Evolutionary conservation across 1,140 invertebrate species (phyloP), one percentile per base, ranked within the genome.

Genomic region (Panagrolaimus sp.): DNA sequence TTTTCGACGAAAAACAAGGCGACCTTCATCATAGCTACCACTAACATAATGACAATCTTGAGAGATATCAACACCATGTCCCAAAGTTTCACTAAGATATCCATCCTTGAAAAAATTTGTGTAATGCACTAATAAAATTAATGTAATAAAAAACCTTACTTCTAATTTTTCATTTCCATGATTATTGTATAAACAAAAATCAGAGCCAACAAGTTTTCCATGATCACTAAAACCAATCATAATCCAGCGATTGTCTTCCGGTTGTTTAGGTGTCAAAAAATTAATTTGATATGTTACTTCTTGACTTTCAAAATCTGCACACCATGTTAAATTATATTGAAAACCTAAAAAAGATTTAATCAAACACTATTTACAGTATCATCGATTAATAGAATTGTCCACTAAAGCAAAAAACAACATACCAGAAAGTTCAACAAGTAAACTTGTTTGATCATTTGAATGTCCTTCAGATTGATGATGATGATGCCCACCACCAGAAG

Each of bases 141-240:
- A n/a, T n/a, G n/a, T n/a, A n/a, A n/a, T n/a, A n/a, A n/a, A n/a
- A 38, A 38, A 38, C 2, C 32, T 4, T 38, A 38, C 32, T 4
- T 4, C 32, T 4, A 38, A 7, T 7, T 38, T 38, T 7, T 38
- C 7, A 38, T 38, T 7, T 47, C 43, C 68, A 43, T 17, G 9
- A 15, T 47, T 17, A 32, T 63, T 38, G 45, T 47, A 86, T 12
- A 96, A 83, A 76, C 92, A 94, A 70, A 92, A 89, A 86, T 96
- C 94, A 1, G 91, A 90, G 47, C 89, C 88, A 38, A 86, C 87
- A 0, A 88, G 68, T 46, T 90, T 87, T 5, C 94, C 94, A 73
- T 91, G 89, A 80, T 94, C 89, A 0, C 94, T 96, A 85, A 96
- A 96, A 43, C 94, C 94, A 63, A 95, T 78, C 2, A 91, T 90